A percentile compares a stretch with the other conserved stretches of the same genome.
Evolutionary conservation across 1,140 invertebrate species (phyloP).

Genomic region (Papilio aristodemus): DNA sequence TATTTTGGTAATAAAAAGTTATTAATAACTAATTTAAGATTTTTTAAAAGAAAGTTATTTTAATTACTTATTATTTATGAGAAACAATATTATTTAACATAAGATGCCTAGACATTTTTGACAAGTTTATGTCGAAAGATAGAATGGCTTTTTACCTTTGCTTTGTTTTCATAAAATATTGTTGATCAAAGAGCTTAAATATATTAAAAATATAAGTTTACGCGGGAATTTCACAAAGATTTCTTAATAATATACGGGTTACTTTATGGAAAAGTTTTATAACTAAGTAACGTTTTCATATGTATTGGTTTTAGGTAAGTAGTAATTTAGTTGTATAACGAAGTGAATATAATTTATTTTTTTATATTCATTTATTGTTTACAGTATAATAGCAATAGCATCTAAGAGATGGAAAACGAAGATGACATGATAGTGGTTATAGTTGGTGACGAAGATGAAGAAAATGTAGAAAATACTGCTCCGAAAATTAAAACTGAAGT

Average conservation of each 20-base stretch:
- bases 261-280: too few species aligned
- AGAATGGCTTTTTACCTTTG: conserved; percentile 31
- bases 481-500: conserved; percentile 16
- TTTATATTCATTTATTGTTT: neutral
- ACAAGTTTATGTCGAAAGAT: conserved; percentile 7
- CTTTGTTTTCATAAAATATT: conserved; percentile 24
- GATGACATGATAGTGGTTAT: conserved; percentile 67
- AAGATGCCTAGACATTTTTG: neutral
- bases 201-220: neutral
- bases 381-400: conserved; percentile 8
- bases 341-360: conserved; percentile 1
- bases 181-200: neutral
- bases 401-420: conserved; percentile 47
- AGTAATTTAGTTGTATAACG: too few species aligned
- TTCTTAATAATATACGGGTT: neutral
- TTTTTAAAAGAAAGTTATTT: neutral
- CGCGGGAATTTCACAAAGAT: neutral
- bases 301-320: too few species aligned
- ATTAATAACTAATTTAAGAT: neutral
- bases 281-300: too few species aligned
- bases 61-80: neutral
- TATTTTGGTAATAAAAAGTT: neutral
- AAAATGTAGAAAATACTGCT: neutral
- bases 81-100: neutral
- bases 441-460: conserved; percentile 45